Evolutionary conservation across 2,113 vertebrate genomes (phyloP), one percentile per base, ranked within the genome.

Genomic region (Dinomys branickii): DNA sequence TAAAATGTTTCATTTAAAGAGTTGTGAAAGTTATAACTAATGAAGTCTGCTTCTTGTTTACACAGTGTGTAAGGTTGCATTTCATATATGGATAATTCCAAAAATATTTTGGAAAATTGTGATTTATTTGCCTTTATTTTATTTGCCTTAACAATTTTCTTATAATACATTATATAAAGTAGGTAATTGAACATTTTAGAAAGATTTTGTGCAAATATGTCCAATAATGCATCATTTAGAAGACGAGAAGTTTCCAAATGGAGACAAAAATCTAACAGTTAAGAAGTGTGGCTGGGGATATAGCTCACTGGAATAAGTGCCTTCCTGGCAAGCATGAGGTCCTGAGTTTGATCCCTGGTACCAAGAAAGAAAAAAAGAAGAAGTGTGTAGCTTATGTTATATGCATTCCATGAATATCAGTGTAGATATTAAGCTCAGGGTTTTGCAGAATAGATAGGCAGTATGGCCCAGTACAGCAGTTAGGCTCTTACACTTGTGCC

Each of bases 261-360:
- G 6, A 67, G 8, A 69, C 3, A 93, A 41, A 5, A 63, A 73
- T 84, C 38, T 44, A 65, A 67, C 44, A 87, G 44, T 35, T 81
- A 94, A 67, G 35, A 19, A 87, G 47, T 90, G 88, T 69, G 73
- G n/a, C n/a, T n/a, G n/a, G n/a, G n/a, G n/a, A n/a, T n/a, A n/a
- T n/a, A n/a, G n/a, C n/a, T n/a, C n/a, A n/a, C n/a, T n/a, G n/a
- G n/a, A n/a, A n/a, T n/a, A n/a, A n/a, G n/a, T n/a, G n/a, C n/a
- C n/a, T n/a, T n/a, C n/a, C n/a, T n/a, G n/a, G n/a, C n/a, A n/a
- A n/a, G n/a, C n/a, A n/a, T n/a, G n/a, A n/a, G n/a, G n/a, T n/a
- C n/a, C n/a, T n/a, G n/a, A n/a, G n/a, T n/a, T n/a, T n/a, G n/a
- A n/a, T n/a, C n/a, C n/a, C n/a, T n/a, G n/a, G n/a, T n/a, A n/a